Evolutionary conservation across 2,888 invertebrate species (phyloP), one percentile per base, ranked within the genome.

Genomic region (Meliscaeva auricollis): DNA sequence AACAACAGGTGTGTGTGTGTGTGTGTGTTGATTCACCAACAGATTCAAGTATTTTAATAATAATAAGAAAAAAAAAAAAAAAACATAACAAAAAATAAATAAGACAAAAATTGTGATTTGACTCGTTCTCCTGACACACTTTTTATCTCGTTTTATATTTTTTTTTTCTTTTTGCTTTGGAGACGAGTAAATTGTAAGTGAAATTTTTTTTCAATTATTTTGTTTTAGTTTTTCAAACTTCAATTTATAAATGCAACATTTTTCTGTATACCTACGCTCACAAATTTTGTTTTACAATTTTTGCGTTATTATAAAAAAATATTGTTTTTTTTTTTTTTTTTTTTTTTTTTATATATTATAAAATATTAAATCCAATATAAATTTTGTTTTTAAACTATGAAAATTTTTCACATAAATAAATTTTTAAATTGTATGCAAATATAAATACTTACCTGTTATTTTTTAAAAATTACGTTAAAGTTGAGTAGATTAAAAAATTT

Each of bases 41-140:
- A 35, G 26, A 48, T 26, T 48, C 50, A 41, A 4, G 69, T 32
- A 66, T 38, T 54, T 54, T 54, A 32, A 15, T 54, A 8, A 32
- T 26, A 30, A n/a, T n/a, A 30, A 15, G 3, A 54, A 9, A 46
- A 32, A 52, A 30, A n/a, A 30, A 30, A 15, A 8, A 54, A 9
- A 46, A 54, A 35, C 35, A 60, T 3, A 64, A 9, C n/a, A 41
- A 22, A 41, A 7, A 64, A 15, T 9, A 46, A 46, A 64, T 32
- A 48, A 64, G 11, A 32, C 30, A 48, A 64, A 66, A 50, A 66
- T 22, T 85, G 81, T 76, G 72, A 66, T 80, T 50, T 68, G 84
- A 77, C 88, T 88, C 74, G 90, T 89, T 90, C 90, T 89, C 88
- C 88, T 90, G 90, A 91, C 91, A 90, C 87, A 90, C 89, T 91